Conservation (phyloP, 2,113 vertebrate genomes). For the Murina feae region DNA sequence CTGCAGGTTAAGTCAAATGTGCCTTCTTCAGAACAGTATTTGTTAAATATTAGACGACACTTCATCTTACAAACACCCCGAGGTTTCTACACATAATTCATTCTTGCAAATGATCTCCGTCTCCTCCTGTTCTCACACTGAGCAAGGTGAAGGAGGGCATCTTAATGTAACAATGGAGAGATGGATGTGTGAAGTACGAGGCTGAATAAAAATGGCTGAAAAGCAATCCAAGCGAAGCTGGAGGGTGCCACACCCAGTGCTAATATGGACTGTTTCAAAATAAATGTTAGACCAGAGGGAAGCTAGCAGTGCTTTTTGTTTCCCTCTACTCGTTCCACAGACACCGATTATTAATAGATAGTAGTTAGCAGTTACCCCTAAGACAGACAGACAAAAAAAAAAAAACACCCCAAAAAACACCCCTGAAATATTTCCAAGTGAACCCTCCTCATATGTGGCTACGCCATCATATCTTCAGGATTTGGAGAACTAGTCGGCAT, state of each 20-base stretch:
- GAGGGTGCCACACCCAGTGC: slow-evolving; percentile 84
- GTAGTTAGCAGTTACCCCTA: neutral
- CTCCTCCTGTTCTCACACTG: slow-evolving; percentile 38
- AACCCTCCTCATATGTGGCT: slow-evolving; percentile 34
- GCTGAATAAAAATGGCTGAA: slow-evolving; percentile 87
- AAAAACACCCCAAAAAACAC: neutral
- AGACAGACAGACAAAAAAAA: neutral
- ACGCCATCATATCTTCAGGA: slow-evolving; percentile 39
- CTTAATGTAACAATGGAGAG: slow-evolving; percentile 82
- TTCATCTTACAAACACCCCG: neutral
- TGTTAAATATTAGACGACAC: slow-evolving; percentile 45
- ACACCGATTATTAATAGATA: slow-evolving; percentile 39
- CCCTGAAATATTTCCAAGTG: slow-evolving; percentile 32
- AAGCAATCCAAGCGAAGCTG: slow-evolving; percentile 72
- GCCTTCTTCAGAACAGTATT: slow-evolving; percentile 47
- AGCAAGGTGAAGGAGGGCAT: slow-evolving; percentile 66
- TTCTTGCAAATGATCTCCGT: slow-evolving; percentile 5
- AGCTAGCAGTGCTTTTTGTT: slow-evolving; percentile 48
- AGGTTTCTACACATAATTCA: slow-evolving; percentile 11
- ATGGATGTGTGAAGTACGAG: slow-evolving; percentile 75
- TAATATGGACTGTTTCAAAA: slow-evolving; percentile 68
- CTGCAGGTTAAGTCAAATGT: slow-evolving; percentile 6
- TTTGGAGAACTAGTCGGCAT: slow-evolving; percentile 28
- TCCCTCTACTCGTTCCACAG: slow-evolving; percentile 20
- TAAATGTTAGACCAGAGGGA: slow-evolving; percentile 51